Base-by-base conservation (phyloP, 2,797 vertebrate species). In the Rhinichthys osculus region DNA sequence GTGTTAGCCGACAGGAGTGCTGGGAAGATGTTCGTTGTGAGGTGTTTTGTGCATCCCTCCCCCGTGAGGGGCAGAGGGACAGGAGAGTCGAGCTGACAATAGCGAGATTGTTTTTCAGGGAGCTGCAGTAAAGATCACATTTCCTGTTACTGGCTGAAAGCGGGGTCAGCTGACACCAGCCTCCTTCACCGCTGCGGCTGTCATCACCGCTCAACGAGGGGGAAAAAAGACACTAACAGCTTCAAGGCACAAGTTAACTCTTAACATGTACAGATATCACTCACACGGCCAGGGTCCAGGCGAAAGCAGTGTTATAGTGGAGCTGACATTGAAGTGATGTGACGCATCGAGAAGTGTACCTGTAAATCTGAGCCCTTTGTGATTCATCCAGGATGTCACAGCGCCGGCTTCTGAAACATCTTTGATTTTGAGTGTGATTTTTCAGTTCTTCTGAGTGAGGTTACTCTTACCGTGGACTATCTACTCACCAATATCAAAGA, bases 121-220 rank as follows among this genome's bases (percentile, higher is more conserved):
- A 86, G 91, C 81, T 86, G 85, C 85, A 52, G 87, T 83, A 85
- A 83, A 87, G 90, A 91, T 92, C 91, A 88, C 90, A 82, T 94
- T 91, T 91, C 91, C 91, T 88, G 87, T 91, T 92, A 89, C 88
- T 91, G 88, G 89, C 92, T 92, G 89, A 89, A 86, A 91, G 90
- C 88, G 42, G 50, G 86, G 89, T 92, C 91, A 94, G 93, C 91
- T 94, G 93, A 93, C 92, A 78, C 7, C n/a, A 66, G 80, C 19
- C 87, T 76, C 59, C 72, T 79, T 89, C 84, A 71, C 85, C 80
- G n/a, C 69, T 23, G 52, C 69, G 83, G 86, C 82, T 90, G 90
- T 83, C 83, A 81, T 84, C 77, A 77, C 86, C 16, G 30, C 64
- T 81, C 38, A 71, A 52, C 52, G 16, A 70, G 35, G 16, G 9